A percentile compares a stretch with the other conserved stretches of the same genome.
Evolutionary conservation across 1,140 invertebrate genomes (phyloP).

Genomic region (Drosophila pseudoananassae): DNA sequence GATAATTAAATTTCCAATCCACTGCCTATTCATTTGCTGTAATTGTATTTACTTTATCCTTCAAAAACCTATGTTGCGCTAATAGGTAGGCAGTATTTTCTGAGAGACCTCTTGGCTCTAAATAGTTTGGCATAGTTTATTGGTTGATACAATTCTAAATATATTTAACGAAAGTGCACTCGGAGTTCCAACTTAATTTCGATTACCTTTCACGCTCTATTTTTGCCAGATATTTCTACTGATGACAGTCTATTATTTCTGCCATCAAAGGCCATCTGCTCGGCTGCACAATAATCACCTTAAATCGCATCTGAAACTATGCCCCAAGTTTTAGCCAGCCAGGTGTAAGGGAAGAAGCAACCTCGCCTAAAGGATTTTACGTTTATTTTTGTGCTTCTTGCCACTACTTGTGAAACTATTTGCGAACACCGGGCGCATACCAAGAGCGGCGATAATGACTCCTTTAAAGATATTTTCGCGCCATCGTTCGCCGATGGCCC

Average conservation of each 20-base stretch:
- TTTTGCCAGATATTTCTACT: constrained; percentile 15
- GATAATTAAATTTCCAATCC: constrained; percentile 61
- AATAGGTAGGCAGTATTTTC: constrained; percentile 19
- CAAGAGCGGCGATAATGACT: constrained; percentile 58
- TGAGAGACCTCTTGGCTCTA: constrained; percentile 7
- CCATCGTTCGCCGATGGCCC: constrained; percentile 11
- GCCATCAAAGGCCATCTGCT: constrained; percentile 26
- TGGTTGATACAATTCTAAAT: not conserved
- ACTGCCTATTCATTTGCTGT: constrained; percentile 45
- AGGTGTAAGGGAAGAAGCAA: constrained; percentile 7
- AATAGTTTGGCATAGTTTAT: no score
- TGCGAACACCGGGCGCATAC: constrained; percentile 49
- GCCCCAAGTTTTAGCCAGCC: constrained; percentile 31
- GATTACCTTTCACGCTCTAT: not conserved
- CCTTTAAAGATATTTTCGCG: constrained; percentile 57
- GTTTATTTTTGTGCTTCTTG: constrained; percentile 8
- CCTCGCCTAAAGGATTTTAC: constrained; percentile 4
- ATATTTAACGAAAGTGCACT: no score
- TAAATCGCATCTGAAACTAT: constrained; percentile 50
- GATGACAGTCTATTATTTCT: constrained; percentile 14
- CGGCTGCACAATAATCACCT: constrained; percentile 49
- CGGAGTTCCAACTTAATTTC: no score
- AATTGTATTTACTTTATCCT: constrained; percentile 26
- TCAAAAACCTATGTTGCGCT: constrained; percentile 23
- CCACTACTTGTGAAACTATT: constrained; percentile 52